Evolutionary conservation across 2,888 invertebrate species (phyloP).

Genomic region (Anthophora plumipes): DNA sequence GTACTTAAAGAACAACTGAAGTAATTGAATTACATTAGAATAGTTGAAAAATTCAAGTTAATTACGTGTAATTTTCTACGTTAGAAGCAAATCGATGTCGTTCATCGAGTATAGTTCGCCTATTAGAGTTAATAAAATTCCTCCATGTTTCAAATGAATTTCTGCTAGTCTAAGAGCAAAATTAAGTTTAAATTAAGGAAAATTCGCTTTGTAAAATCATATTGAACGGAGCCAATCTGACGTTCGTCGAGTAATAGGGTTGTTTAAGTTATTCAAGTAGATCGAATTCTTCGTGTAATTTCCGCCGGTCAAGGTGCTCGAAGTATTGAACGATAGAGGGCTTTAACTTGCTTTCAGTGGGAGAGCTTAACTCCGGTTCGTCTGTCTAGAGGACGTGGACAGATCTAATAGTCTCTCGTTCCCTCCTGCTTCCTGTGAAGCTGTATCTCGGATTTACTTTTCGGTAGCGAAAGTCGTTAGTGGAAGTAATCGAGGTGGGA

Average conservation of each 20-base stretch:
- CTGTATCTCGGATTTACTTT: conserved; percentile 40
- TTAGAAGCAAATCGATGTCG: too few species aligned
- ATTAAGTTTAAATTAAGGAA: neutral
- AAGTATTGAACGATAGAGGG: neutral
- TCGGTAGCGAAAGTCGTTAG: conserved; percentile 48
- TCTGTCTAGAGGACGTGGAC: conserved; percentile 21
- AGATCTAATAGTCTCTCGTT: conserved; percentile 15
- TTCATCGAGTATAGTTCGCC: neutral
- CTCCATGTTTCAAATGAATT: neutral
- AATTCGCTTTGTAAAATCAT: neutral
- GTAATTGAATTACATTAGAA: too few species aligned
- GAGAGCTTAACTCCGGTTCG: neutral
- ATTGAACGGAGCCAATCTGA: neutral
- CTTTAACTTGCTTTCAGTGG: neutral
- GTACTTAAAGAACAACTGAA: too few species aligned
- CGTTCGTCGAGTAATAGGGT: neutral
- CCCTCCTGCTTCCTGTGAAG: conserved; percentile 1
- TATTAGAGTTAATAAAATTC: neutral
- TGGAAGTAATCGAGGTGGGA: conserved; percentile 52
- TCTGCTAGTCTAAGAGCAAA: neutral
- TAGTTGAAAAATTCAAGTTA: too few species aligned
- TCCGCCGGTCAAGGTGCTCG: conserved; percentile 15
- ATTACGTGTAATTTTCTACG: too few species aligned
- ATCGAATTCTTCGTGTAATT: conserved; percentile 26
- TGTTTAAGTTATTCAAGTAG: conserved; percentile 6